Evolutionary conservation across 2,888 invertebrate species (phyloP).

Genomic region (Altica lythri): DNA sequence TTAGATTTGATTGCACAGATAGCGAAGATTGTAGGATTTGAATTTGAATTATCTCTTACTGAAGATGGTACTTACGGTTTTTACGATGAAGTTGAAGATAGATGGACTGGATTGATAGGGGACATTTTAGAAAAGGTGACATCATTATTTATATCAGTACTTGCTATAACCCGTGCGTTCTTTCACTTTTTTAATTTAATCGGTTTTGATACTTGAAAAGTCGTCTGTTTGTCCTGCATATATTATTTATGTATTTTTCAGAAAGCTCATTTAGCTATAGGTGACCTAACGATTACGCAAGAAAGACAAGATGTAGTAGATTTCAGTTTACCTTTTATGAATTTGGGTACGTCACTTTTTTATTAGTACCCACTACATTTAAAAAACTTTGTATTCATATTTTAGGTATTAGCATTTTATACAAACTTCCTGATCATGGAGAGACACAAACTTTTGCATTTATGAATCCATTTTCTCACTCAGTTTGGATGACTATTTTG

Average conservation of each 20-base stretch:
- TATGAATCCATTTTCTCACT: conserved; percentile 80
- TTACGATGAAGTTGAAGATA: conserved; percentile 68
- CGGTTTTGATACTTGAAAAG: too few species aligned
- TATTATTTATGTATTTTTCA: too few species aligned
- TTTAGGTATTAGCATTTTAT: conserved; percentile 80
- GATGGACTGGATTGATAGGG: conserved; percentile 79
- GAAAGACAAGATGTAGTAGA: conserved; percentile 86
- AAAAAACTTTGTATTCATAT: too few species aligned
- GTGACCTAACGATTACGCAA: conserved; percentile 94
- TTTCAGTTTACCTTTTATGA: conserved; percentile 98
- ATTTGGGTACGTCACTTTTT: conserved; percentile 64
- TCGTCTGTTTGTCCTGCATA: too few species aligned
- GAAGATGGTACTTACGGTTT: conserved; percentile 69
- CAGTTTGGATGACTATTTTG: conserved; percentile 89
- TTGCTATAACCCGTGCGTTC: too few species aligned
- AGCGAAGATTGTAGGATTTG: conserved; percentile 40
- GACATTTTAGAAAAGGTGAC: conserved; percentile 74
- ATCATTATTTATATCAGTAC: too few species aligned
- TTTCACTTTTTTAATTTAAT: too few species aligned
- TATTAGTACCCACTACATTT: too few species aligned
- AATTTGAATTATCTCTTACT: conserved; percentile 64
- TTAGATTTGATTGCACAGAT: conserved; percentile 75
- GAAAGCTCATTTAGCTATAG: conserved; percentile 94
- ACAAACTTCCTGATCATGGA: conserved; percentile 76
- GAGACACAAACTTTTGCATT: conserved; percentile 87